Evolutionary conservation across 2,797 vertebrate species (phyloP).

Genomic region (Chrysocyon brachyurus): DNA sequence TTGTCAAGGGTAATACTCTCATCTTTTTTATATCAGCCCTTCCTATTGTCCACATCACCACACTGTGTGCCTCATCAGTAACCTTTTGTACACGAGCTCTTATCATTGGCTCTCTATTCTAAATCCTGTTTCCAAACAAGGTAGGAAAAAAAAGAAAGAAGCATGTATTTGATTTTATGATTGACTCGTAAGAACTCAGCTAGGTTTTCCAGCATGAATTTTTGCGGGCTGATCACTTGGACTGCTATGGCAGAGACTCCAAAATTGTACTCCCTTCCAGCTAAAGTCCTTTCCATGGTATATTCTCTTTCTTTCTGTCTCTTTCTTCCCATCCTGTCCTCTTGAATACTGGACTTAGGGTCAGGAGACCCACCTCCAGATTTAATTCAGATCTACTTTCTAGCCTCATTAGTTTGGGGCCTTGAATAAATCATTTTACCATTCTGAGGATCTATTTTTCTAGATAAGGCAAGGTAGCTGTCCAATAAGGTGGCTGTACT

Average conservation of each 20-base stretch:
- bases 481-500: not conserved
- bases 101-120: not conserved
- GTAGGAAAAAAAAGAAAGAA: not conserved
- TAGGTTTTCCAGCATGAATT: not conserved
- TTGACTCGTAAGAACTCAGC: not conserved
- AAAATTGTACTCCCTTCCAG: not conserved
- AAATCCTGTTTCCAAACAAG: constrained; percentile 34
- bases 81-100: not conserved
- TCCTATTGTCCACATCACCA: not conserved
- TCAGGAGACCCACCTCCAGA: not conserved
- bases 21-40: not conserved
- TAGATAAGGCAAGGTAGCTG: not conserved
- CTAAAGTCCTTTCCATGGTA: not conserved
- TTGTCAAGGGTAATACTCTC: not conserved
- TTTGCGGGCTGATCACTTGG: not conserved
- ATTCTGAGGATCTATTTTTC: constrained; percentile 15
- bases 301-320: constrained; percentile 12
- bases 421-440: not conserved
- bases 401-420: not conserved
- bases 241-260: not conserved
- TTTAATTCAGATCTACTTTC: not conserved
- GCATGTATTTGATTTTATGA: not conserved
- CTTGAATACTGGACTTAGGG: not conserved
- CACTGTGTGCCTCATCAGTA: not conserved
- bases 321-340: not conserved